Evolutionary conservation across 2,797 vertebrate genomes (phyloP), one percentile per base, ranked within the genome.

Genomic region (Varecia variegata): DNA sequence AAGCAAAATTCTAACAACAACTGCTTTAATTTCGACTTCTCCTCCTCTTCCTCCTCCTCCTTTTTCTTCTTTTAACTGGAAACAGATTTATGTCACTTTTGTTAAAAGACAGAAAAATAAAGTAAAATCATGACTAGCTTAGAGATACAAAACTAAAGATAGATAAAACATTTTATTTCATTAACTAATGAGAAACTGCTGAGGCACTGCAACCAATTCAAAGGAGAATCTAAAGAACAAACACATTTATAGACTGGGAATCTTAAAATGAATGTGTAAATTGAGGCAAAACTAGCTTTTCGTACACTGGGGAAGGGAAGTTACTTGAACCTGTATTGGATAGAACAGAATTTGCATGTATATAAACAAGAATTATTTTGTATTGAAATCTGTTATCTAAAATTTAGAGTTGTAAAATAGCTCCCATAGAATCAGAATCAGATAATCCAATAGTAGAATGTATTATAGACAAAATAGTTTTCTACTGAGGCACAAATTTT

Each of bases 101-200:
- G 18, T 52, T 87, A 80, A 93, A 90, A 92, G 71, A 62, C 50
- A 68, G 50, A 65, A 52, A 83, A 95, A 65, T 65, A 65, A 81
- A 23, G 45, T 67, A 94, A 84, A 84, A 80, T 82, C 32, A 71
- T 79, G 54, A 74, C 7, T 56, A 74, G 40, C 6, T 62, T 52
- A 94, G 88, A 93, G 56, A 92, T 62, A 92, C 62, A 87, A 96
- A 88, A 85, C 62, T 93, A 30, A 91, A 56, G 23, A 62, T 58
- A 35, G 88, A 45, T 90, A 40, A 95, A 52, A 88, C n/a, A 73
- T 82, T 82, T 93, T 94, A 94, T 96, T 96, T 90, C 84, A 92
- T 20, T 90, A 18, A 92, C 56, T 87, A 93, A 79, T 54, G 54
- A 96, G 67, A 96, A 94, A 35, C 30, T 96, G 15, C n/a, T 70